phyloP scores from a whole-genome alignment of 2,888 invertebrate species.

The Steinernema carpocapsae region DNA sequence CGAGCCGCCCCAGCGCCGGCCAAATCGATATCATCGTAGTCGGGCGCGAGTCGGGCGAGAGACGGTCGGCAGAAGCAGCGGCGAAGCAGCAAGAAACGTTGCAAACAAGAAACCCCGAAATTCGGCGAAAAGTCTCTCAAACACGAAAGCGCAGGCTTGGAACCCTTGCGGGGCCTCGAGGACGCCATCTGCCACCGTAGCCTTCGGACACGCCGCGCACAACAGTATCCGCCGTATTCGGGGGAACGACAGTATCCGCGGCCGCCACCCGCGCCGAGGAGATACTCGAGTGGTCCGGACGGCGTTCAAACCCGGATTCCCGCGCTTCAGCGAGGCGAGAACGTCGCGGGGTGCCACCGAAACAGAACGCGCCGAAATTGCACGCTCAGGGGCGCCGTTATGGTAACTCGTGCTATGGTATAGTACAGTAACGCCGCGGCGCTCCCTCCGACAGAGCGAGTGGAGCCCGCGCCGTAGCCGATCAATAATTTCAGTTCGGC shows the following conservation, averaged over 20 bases:
- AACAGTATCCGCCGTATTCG: slow-evolving; percentile 21
- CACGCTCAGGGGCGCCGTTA: neutral
- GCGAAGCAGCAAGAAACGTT: slow-evolving; percentile 9
- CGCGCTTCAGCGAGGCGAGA: neutral
- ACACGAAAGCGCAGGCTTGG: neutral
- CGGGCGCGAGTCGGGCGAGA: slow-evolving; percentile 1
- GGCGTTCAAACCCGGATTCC: slow-evolving; percentile 4
- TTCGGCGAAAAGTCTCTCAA: neutral
- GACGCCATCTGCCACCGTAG: slow-evolving; percentile 4
- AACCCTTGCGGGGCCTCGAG: no score
- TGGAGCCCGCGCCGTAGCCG: no score
- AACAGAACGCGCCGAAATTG: neutral
- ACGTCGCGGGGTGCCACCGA: neutral
- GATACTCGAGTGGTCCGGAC: neutral
- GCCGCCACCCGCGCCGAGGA: neutral
- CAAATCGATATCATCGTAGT: slow-evolving; percentile 32
- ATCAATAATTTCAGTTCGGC: no score
- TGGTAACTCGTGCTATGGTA: slow-evolving; percentile 22
- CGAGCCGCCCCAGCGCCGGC: slow-evolving; percentile 1
- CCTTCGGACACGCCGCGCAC: neutral
- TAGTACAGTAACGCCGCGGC: neutral
- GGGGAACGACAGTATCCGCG: slow-evolving; percentile 30
- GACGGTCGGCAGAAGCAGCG: slow-evolving; percentile 7
- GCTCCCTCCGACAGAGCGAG: neutral
- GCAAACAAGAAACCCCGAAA: neutral